Conservation (phyloP, 2,797 vertebrate species). For the Gastrophryne carolinensis region DNA sequence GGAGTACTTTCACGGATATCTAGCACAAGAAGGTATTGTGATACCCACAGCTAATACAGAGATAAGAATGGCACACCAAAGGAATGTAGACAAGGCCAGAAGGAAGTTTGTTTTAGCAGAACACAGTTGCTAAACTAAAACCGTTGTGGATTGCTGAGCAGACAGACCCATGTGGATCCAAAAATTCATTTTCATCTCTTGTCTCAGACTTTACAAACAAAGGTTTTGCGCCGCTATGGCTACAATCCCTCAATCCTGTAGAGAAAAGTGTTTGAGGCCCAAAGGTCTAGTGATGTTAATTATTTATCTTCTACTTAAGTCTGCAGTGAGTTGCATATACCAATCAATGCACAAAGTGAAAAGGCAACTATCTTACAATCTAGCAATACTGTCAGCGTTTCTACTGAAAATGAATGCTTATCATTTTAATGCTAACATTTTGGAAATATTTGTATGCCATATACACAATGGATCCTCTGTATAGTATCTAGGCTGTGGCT, state of each 20-base stretch:
- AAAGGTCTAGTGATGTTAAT: neutral
- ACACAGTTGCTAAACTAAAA: neutral
- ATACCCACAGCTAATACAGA: neutral
- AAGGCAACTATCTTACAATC: neutral
- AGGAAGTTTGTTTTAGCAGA: neutral
- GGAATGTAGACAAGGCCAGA: neutral
- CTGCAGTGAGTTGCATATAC: neutral
- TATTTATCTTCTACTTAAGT: neutral
- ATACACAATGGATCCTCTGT: too few relatives aligned
- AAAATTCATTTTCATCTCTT: neutral
- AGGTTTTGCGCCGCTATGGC: neutral
- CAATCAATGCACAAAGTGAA: neutral
- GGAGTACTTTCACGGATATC: neutral
- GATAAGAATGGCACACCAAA: neutral
- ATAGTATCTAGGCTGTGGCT: too few relatives aligned
- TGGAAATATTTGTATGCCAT: too few relatives aligned
- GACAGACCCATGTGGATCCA: neutral
- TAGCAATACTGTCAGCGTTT: too few relatives aligned
- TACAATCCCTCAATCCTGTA: neutral
- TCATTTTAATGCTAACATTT: too few relatives aligned
- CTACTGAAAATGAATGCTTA: too few relatives aligned
- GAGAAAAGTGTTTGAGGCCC: neutral
- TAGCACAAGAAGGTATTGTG: neutral
- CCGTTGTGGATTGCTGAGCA: neutral
- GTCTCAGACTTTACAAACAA: neutral